Conservation (phyloP, 2,888 invertebrate species). For the Pharmacophagus antenor region DNA sequence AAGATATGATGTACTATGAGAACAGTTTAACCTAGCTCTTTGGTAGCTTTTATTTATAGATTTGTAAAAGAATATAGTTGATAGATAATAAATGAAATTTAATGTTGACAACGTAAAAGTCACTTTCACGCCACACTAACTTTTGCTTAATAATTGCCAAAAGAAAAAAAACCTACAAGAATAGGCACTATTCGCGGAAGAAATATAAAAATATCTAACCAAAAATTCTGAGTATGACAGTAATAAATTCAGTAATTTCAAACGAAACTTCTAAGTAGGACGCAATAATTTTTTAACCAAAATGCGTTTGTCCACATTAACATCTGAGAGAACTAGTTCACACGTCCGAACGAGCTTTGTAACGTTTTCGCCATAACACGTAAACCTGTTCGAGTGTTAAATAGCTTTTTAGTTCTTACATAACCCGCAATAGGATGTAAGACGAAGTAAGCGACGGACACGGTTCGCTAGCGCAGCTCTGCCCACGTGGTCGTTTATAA, state of each 20-base stretch:
- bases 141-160: too few relatives aligned
- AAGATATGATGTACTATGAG: not conserved
- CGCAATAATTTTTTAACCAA: conserved; percentile 15
- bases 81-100: not conserved
- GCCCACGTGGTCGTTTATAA: conserved; percentile 48
- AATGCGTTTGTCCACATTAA: conserved; percentile 22
- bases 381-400: conserved; percentile 39
- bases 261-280: conserved; percentile 18
- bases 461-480: conserved; percentile 38
- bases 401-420: conserved; percentile 44
- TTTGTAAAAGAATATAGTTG: not conserved
- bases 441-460: conserved; percentile 37
- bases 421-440: conserved; percentile 38
- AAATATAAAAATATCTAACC: conserved; percentile 7
- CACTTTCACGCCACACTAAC: not conserved
- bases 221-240: conserved; percentile 5
- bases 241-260: conserved; percentile 1
- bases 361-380: conserved; percentile 35
- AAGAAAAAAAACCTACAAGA: too few relatives aligned
- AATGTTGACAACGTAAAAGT: not conserved
- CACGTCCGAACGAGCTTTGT: conserved; percentile 22
- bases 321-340: conserved; percentile 23
- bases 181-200: conserved; percentile 16
- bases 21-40: not conserved
- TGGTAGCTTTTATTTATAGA: not conserved